These are phyloP conservation scores for Anolis apletophallus DNA, from an alignment of 2,797 vertebrate genomes.

Conservation along the genomic window DNA sequence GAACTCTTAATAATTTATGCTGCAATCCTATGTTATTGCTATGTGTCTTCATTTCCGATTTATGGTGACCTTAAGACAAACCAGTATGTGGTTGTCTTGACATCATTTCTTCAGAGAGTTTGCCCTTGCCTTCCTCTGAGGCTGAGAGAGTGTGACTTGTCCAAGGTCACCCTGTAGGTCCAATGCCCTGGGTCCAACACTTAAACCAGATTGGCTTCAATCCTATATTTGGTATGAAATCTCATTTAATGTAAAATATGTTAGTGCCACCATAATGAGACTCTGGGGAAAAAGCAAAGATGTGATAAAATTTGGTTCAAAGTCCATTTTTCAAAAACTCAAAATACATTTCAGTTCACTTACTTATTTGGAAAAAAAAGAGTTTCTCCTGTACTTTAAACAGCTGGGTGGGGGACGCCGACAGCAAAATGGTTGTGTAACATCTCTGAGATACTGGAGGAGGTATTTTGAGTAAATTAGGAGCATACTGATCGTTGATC, in stretches of 20 bases:
- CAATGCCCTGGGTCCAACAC: too few species aligned
- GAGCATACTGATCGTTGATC: not conserved
- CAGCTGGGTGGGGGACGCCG: not conserved
- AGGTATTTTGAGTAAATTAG: not conserved
- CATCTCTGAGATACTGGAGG: too few species aligned
- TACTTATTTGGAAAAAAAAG: not conserved
- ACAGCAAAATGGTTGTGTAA: too few species aligned
- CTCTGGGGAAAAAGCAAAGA: too few species aligned
- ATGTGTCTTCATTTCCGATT: too few species aligned
- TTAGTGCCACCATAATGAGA: not conserved
- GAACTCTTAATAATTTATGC: not conserved
- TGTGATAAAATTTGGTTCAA: not conserved
- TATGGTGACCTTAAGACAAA: too few species aligned
- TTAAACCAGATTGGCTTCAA: not conserved
- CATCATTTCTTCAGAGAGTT: too few species aligned
- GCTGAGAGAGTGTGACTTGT: too few species aligned
- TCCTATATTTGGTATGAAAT: not conserved
- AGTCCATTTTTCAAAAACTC: not conserved
- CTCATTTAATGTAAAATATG: not conserved
- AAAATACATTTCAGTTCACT: not conserved
- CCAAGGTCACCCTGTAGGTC: too few species aligned
- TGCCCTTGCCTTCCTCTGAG: too few species aligned
- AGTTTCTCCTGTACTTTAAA: too few species aligned
- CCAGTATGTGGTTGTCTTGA: too few species aligned
- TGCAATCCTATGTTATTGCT: not conserved